Percentiles rank a stretch among this genome's conserved stretches.
Conservation (phyloP, 2,113 vertebrate species). For the Pampusana beccarii region DNA sequence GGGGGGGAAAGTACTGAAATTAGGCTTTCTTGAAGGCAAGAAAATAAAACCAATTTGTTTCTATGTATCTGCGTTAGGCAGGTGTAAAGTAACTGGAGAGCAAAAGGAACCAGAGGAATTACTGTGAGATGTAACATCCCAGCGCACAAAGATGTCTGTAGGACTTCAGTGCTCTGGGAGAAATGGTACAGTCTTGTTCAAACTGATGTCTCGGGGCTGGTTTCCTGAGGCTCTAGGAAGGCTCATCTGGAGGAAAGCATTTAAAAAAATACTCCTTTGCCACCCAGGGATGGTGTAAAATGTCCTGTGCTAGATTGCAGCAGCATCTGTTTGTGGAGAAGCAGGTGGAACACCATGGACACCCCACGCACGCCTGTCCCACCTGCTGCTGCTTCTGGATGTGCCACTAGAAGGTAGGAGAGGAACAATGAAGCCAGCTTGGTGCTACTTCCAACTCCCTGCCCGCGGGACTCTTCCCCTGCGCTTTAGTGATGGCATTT, state of each 20-base stretch:
- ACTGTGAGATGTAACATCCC: not conserved
- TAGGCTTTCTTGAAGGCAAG: conserved; percentile 51
- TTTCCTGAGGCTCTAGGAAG: not conserved
- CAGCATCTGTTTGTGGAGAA: not conserved
- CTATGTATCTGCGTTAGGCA: conserved; percentile 10
- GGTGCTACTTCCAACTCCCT: not conserved
- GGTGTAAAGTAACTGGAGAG: conserved; percentile 20
- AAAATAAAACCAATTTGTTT: not conserved
- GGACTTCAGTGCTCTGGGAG: not conserved
- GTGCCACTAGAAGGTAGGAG: not conserved
- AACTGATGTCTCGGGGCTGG: not conserved
- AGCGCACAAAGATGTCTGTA: not conserved
- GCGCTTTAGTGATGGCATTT: not conserved
- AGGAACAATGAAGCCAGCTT: not conserved
- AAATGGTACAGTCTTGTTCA: not conserved
- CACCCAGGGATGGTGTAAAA: not conserved
- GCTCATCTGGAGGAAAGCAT: not conserved
- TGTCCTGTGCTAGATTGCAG: not conserved
- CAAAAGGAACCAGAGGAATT: not conserved
- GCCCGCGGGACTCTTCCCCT: not conserved
- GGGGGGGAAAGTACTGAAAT: not conserved
- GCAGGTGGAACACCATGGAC: not conserved
- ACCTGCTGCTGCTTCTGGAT: not conserved
- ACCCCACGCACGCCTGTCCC: not conserved
- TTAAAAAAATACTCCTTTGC: not conserved